phyloP scores from a whole-genome alignment of 1,140 invertebrate genomes.

The Metaphire vulgaris region DNA sequence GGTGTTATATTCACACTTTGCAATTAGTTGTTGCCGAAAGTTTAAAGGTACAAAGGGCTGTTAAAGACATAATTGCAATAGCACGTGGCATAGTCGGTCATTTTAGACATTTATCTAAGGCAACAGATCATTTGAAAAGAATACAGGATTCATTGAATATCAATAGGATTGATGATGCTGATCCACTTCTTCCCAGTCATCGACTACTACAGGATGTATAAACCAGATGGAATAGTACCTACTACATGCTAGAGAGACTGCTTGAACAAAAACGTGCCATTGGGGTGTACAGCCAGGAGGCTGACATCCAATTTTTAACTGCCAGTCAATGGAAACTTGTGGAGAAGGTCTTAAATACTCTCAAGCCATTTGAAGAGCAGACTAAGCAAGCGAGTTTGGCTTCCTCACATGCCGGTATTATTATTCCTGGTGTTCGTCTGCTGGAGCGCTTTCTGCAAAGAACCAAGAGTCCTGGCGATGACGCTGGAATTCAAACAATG shows the following conservation, averaged over 20 bases:
- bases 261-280: conserved; percentile 29
- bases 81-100: neutral
- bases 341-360: neutral
- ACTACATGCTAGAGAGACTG: conserved; percentile 32
- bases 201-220: conserved; percentile 31
- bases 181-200: conserved; percentile 5
- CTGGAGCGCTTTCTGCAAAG: too few species aligned
- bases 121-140: neutral
- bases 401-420: too few species aligned
- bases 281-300: neutral
- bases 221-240: conserved; percentile 33
- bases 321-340: conserved; percentile 2
- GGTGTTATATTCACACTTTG: neutral
- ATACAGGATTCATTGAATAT: too few species aligned
- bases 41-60: neutral
- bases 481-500: too few species aligned
- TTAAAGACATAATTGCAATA: neutral
- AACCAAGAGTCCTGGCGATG: too few species aligned
- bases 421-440: too few species aligned
- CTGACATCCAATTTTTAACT: neutral
- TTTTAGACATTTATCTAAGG: conserved; percentile 4
- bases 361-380: neutral
- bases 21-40: neutral
- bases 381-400: neutral
- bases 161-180: neutral